Base-by-base conservation (phyloP, 1,140 invertebrate genomes). In the Telenomus remus region DNA sequence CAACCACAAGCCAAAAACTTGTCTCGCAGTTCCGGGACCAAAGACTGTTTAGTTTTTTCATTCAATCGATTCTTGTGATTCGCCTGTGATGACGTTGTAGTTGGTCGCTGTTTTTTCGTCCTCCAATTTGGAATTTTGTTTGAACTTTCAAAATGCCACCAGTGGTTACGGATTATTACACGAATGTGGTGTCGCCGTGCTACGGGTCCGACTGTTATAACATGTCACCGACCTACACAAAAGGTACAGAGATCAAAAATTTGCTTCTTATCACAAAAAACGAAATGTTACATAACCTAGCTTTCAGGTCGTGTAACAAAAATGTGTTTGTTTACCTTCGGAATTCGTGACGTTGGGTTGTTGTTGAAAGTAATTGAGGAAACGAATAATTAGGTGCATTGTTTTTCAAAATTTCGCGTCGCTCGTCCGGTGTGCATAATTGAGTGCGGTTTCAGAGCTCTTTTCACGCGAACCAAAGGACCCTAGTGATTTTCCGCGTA, bases 141-240 rank as follows among this genome's bases (percentile, higher is more conserved):
- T n/a, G 39, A 16, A 7, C 3, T 2, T 8, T 43, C 55, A 60
- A 53, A 9, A 70, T 70, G 66, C 56, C 66, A 7, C 66, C 66
- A 8, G 57, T 70, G 0, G 57, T 70, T 13, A 70, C 66, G 51
- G 51, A 70, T 70, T 70, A 49, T 13, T 61, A 61, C 15, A 44
- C 16, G 0, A 42, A 33, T 4, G 54, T 10, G 37, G 33, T 37
- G 9, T 59, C 64, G 4, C 64, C 64, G 3, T 61, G 57, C 11
- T 55, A 55, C 37, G 35, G 15, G 10, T 8, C 14, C 4, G 50
- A 70, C 7, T 60, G 50, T 35, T 54, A 19, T 37, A 7, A 11
- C 9, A 33, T 49, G 14, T 54, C 44, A 13, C 46, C 4, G 12
- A 46, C 19, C 33, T 27, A 54, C 13, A 19, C 11, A 4, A 39